phyloP scores from a whole-genome alignment of 2,797 vertebrate species.

The Sparus aurata region DNA sequence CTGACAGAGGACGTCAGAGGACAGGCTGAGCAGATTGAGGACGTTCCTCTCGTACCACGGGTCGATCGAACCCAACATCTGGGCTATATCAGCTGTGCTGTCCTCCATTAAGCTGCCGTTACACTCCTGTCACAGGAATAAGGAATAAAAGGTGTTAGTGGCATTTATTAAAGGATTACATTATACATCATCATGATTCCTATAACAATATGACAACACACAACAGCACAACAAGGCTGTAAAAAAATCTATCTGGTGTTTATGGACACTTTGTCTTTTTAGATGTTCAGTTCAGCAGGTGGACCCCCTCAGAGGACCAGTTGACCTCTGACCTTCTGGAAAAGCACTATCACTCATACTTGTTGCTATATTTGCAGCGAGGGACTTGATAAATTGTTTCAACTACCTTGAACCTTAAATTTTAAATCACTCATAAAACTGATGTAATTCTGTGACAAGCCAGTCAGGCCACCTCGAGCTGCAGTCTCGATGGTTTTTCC shows the following conservation, averaged over 20 bases:
- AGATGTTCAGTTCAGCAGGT: not conserved
- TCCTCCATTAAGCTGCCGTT: slow-evolving; percentile 66
- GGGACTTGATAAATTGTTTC: no score
- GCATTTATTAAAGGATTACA: no score
- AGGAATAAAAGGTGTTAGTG: not conserved
- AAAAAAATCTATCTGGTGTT: not conserved
- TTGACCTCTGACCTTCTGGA: not conserved
- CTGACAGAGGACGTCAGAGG: slow-evolving; percentile 91
- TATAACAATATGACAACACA: not conserved
- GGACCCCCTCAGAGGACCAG: not conserved
- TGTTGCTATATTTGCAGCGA: no score
- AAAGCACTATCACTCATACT: not conserved
- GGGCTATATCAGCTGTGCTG: slow-evolving; percentile 91
- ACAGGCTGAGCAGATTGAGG: slow-evolving; percentile 91
- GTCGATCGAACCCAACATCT: slow-evolving; percentile 93
- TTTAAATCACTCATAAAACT: no score
- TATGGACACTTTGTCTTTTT: not conserved
- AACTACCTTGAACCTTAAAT: no score
- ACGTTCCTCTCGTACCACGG: slow-evolving; percentile 97
- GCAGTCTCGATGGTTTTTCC: not conserved
- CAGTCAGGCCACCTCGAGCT: no score
- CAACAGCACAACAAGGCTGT: not conserved
- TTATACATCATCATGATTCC: not conserved
- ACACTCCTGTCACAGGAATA: slow-evolving; percentile 48
- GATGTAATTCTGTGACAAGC: no score